Evolutionary conservation across 2,888 invertebrate genomes (phyloP).

Genomic region (Trichopoda pennipes): DNA sequence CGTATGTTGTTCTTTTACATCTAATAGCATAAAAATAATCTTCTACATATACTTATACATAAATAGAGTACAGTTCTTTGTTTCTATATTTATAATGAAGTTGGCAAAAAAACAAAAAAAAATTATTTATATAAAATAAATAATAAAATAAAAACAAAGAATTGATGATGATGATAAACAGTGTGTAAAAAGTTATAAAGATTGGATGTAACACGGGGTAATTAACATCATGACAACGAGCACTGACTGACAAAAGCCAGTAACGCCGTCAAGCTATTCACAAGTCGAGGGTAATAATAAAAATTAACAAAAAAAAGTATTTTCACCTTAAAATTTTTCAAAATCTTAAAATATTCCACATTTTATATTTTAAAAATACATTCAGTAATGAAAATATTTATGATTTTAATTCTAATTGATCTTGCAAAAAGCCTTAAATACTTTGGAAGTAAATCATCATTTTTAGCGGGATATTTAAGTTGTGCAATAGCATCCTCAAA

Average conservation of each 20-base stretch:
- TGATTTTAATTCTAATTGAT: too few relatives aligned
- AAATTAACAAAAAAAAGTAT: background rate
- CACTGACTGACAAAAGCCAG: constrained; percentile 58
- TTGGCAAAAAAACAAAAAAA: background rate
- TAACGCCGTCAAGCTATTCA: constrained; percentile 52
- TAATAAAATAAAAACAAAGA: constrained; percentile 49
- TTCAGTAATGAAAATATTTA: too few relatives aligned
- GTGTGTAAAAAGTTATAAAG: constrained; percentile 68
- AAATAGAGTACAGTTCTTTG: constrained; percentile 71
- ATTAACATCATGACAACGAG: constrained; percentile 74
- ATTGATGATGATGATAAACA: constrained; percentile 52
- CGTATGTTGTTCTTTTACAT: constrained; percentile 44
- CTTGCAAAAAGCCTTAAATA: too few relatives aligned
- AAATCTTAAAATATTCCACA: too few relatives aligned
- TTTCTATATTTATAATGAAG: constrained; percentile 58
- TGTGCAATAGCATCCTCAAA: too few relatives aligned
- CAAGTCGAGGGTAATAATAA: constrained; percentile 43
- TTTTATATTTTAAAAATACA: too few relatives aligned
- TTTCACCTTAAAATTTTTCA: background rate
- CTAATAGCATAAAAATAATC: constrained; percentile 38
- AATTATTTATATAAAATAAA: constrained; percentile 24
- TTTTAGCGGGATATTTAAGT: too few relatives aligned
- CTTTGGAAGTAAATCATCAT: too few relatives aligned
- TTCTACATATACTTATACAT: constrained; percentile 12
- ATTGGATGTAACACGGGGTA: constrained; percentile 77